Base-by-base conservation (phyloP, 2,797 vertebrate species). In the Hippoglossus hippoglossus region DNA sequence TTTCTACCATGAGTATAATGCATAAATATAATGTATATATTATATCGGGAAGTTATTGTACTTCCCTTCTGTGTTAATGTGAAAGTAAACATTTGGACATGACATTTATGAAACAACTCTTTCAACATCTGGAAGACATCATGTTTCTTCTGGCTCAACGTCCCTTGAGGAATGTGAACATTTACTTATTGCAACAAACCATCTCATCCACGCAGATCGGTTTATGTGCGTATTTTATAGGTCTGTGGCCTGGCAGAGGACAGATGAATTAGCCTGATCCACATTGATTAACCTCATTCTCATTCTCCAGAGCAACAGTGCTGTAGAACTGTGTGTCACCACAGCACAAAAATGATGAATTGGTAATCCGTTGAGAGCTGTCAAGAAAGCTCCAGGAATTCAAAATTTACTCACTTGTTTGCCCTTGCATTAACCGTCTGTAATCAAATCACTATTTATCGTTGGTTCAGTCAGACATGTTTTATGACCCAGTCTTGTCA, bases 271-370 rank as follows among this genome's bases (percentile, higher is more conserved):
- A 93, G 91, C 92, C 90, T 92, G 90, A 93, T 94, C 88, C 89
- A 87, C 91, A 94, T 94, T 94, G 91, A 93, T 93, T 94, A 94
- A 94, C 93, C 92, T 93, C 91, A 92, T 93, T 93, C 84, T 89
- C 86, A 94, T 93, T 94, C 93, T 93, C 86, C 83, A 79, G 90
- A 91, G 93, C 89, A 87, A 81, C 85, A 83, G 69, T 82, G 74
- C 85, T 82, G 78, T 82, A 87, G 90, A 92, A 86, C 87, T 84
- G 83, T 82, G 86, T 91, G 92, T 93, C 91, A 92, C 86, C 83
- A 65, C 89, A 82, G 90, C 89, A 91, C 87, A 87, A 86, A 93
- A 91, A 93, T 94, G 91, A 94, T 93, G 92, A 94, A 94, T 93
- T 90, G 88, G 87, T 93, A 94, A 94, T 94, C 94, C 94, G 92